Percentiles rank a stretch among this genome's conserved stretches.
These are phyloP conservation scores for Glyptemys insculpta DNA, from an alignment of 2,797 vertebrate species.

Conservation along the genomic window DNA sequence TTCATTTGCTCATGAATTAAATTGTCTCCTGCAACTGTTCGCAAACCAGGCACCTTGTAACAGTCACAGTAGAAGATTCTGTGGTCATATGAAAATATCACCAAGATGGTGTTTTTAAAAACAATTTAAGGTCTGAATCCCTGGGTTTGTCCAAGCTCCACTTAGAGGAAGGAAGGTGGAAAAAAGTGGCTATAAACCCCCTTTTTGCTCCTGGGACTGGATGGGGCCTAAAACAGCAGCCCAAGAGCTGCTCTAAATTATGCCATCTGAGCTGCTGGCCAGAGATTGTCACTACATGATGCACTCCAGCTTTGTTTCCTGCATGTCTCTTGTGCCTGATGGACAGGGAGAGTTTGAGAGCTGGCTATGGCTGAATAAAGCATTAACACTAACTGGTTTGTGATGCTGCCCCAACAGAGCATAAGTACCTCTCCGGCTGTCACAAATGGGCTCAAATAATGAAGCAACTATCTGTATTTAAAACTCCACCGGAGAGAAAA, in stretches of 20 bases:
- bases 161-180: not conserved
- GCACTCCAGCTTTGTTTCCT: not conserved
- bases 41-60: not conserved
- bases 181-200: not conserved
- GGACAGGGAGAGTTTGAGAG: not conserved
- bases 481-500: not conserved
- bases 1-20: not conserved
- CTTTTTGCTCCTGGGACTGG: not conserved
- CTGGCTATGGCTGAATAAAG: not conserved
- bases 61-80: not conserved
- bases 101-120: not conserved
- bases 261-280: not conserved
- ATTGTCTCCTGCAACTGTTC: not conserved
- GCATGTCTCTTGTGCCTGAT: not conserved
- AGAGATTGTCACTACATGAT: not conserved
- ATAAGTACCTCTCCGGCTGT: not conserved
- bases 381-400: not conserved
- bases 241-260: not conserved
- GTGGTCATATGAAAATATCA: not conserved
- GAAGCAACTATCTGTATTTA: not conserved
- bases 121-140: not conserved
- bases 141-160: not conserved
- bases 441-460: not conserved
- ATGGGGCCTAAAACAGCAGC: not conserved
- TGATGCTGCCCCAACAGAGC: not conserved